Evolutionary conservation across 2,888 invertebrate genomes (phyloP), one percentile per base, ranked within the genome.

Genomic region (Oligia latruncula): DNA sequence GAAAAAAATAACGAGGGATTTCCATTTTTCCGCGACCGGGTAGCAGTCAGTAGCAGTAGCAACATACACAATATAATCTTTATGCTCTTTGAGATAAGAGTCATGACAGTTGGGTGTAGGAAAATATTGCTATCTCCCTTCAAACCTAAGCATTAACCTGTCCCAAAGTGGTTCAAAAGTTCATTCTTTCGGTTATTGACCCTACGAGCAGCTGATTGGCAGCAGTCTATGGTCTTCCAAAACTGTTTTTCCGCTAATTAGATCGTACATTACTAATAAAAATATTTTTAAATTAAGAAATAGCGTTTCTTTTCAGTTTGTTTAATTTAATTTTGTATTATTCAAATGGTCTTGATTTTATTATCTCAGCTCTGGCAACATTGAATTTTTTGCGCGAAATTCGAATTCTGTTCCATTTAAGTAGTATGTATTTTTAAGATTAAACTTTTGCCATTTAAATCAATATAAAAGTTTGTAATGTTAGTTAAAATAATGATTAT

Each of bases 141-240:
- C 83, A 49, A 75, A 70, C 86, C 85, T 88, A 90, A 89, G 90
- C 86, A 88, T 77, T 77, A 72, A 65, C 81, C 77, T 77, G 84
- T 82, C 80, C 80, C 65, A 62, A 77, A 77, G 65, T 75, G 74
- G 77, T 86, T 90, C 89, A 89, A 85, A 84, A 86, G 87, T 88
- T 87, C 87, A 89, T 84, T 87, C 77, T 60, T 75, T 82, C 84
- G 92, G 91, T 86, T 89, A 88, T 88, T 92, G 91, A 93, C 90
- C 91, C 81, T 82, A 67, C 49, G 46, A 87, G 87, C 92, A 92
- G 92, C 92, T 92, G 92, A 90, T 87, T 83, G 43, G 20, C 15
- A 71, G 64, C 65, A 9, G 13, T 73, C 74, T 71, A 20, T 62
- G 66, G 68, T 72, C 15, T 52, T 40, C 15, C 4, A 58, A 76